Conservation (phyloP, 2,113 vertebrate species). For the Gymnobelideus leadbeateri region DNA sequence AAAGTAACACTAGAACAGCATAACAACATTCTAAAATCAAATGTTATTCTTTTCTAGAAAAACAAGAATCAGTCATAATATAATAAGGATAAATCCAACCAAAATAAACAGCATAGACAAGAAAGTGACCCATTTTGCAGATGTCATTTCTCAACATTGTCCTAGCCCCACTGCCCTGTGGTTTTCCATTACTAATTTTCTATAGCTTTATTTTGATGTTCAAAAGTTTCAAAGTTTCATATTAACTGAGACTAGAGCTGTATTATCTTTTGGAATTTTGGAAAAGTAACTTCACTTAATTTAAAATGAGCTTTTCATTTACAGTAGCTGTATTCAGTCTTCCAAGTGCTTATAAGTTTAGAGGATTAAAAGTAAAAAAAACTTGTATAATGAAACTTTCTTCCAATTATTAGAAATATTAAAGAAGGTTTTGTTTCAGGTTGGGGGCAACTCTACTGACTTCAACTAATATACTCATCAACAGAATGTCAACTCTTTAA, state of each 20-base stretch:
- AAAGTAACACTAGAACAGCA: background rate
- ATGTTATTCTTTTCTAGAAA: background rate
- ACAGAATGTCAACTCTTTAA: background rate
- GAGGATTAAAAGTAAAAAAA: constrained; percentile 8
- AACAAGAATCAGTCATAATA: background rate
- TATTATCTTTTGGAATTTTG: constrained; percentile 1
- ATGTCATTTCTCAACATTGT: background rate
- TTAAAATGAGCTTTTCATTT: background rate
- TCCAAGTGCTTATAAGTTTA: constrained; percentile 32
- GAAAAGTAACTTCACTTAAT: background rate
- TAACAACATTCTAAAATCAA: constrained; percentile 5
- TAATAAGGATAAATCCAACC: background rate
- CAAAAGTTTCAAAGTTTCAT: background rate
- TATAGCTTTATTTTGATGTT: constrained; percentile 25
- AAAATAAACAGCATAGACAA: background rate
- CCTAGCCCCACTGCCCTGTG: background rate
- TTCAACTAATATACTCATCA: background rate
- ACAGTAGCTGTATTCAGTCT: background rate
- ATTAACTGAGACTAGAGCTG: constrained; percentile 20
- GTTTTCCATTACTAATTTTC: constrained; percentile 14
- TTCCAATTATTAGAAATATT: background rate
- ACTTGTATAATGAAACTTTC: background rate
- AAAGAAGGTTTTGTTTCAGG: background rate
- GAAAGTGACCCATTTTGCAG: background rate
- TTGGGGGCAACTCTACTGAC: background rate